These are phyloP conservation scores for Alloplasta piceator DNA, from an alignment of 2,888 invertebrate species.

Conservation along the genomic window DNA sequence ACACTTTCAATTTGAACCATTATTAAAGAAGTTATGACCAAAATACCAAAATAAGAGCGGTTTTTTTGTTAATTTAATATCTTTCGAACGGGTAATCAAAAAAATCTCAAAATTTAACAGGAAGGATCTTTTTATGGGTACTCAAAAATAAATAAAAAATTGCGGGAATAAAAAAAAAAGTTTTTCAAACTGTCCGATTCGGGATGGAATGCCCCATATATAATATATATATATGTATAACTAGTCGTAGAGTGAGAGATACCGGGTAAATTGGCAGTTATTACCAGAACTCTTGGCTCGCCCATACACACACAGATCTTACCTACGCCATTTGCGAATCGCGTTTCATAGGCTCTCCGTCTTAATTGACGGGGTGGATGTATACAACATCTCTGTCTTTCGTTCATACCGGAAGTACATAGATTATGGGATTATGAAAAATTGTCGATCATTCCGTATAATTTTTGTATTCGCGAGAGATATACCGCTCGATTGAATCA, in stretches of 20 bases:
- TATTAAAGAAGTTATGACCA: too few species aligned
- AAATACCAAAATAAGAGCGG: too few species aligned
- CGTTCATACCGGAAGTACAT: slow-evolving; percentile 58
- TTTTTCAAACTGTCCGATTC: too few species aligned
- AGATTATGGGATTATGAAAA: slow-evolving; percentile 61
- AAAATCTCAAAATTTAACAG: too few species aligned
- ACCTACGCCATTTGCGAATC: slow-evolving; percentile 15
- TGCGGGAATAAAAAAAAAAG: too few species aligned
- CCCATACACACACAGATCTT: slow-evolving; percentile 45
- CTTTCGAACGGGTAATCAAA: too few species aligned
- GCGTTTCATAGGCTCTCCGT: slow-evolving; percentile 23
- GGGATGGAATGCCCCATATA: too few species aligned
- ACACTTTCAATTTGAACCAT: too few species aligned
- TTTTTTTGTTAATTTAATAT: too few species aligned
- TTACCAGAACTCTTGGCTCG: slow-evolving; percentile 73
- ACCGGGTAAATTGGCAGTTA: slow-evolving; percentile 79
- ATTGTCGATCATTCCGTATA: slow-evolving; percentile 53
- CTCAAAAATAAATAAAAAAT: too few species aligned
- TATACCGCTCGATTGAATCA: background rate
- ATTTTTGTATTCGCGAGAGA: slow-evolving; percentile 34
- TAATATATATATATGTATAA: background rate
- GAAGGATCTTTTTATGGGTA: too few species aligned
- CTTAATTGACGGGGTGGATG: slow-evolving; percentile 53
- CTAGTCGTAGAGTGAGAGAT: slow-evolving; percentile 62
- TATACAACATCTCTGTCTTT: slow-evolving; percentile 54